These are phyloP conservation scores for Notechis scutatus DNA, from an alignment of 2,113 vertebrate genomes.

Conservation along the genomic window DNA sequence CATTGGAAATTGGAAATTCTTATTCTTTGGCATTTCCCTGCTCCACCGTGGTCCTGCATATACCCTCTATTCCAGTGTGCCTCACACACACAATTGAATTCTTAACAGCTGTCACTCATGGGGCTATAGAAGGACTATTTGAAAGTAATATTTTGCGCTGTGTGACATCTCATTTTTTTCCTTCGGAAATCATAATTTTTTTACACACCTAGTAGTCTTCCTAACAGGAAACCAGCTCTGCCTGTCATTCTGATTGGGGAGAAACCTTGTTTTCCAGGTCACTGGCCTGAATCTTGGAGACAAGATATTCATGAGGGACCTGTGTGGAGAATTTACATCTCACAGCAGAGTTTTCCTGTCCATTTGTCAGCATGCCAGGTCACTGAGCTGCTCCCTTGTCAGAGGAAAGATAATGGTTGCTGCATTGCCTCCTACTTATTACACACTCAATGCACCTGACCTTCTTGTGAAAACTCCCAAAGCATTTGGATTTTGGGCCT, in stretches of 20 bases:
- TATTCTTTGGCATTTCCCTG: conserved; percentile 52
- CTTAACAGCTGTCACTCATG: conserved; percentile 78
- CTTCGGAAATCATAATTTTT: conserved; percentile 87
- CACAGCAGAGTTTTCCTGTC: conserved; percentile 86
- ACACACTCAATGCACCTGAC: conserved; percentile 87
- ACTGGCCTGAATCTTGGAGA: conserved; percentile 79
- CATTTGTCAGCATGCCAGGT: conserved; percentile 94
- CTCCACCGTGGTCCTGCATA: conserved; percentile 64
- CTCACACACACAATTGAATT: conserved; percentile 73
- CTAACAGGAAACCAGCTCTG: conserved; percentile 77
- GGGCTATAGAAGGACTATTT: conserved; percentile 74
- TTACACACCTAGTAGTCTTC: conserved; percentile 83
- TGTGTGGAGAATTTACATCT: conserved; percentile 87
- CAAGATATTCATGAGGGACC: conserved; percentile 83
- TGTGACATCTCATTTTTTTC: conserved; percentile 83
- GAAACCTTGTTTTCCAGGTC: conserved; percentile 85
- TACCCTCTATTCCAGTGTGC: conserved; percentile 60
- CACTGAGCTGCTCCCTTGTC: conserved; percentile 81
- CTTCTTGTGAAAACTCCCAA: conserved; percentile 76
- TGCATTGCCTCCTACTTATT: conserved; percentile 80
- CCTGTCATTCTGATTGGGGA: conserved; percentile 87
- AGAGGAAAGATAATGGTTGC: conserved; percentile 85
- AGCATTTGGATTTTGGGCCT: conserved; percentile 72
- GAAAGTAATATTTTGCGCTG: conserved; percentile 88
- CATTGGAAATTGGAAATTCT: conserved; percentile 71